A percentile compares a stretch with the other conserved stretches of the same genome.
Conservation (phyloP, 2,888 invertebrate species). For the Synergus itoensis region DNA sequence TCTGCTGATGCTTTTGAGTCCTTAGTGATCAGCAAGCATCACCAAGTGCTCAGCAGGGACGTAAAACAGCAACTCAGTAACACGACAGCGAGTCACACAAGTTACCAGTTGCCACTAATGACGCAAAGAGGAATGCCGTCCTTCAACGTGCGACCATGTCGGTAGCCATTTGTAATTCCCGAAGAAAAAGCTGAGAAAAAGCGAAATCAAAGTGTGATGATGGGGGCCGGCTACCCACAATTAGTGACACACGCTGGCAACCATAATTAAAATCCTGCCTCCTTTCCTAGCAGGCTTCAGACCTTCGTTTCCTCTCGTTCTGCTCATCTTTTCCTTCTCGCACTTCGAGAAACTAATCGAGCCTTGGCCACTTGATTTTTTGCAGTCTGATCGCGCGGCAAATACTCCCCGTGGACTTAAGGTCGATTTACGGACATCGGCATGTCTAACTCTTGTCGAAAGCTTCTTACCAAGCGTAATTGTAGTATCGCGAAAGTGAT, state of each 20-base stretch:
- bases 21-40: slow-evolving; percentile 18
- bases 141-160: slow-evolving; percentile 69
- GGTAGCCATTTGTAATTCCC: slow-evolving; percentile 75
- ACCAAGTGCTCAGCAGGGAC: slow-evolving; percentile 4
- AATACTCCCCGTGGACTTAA: slow-evolving; percentile 44
- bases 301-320: slow-evolving; percentile 38
- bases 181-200: slow-evolving; percentile 64
- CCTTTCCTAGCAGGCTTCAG: slow-evolving; percentile 51
- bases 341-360: slow-evolving; percentile 41
- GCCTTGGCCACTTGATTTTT: slow-evolving; percentile 43
- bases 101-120: slow-evolving; percentile 71
- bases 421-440: slow-evolving; percentile 46
- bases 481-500: slow-evolving; percentile 44
- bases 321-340: slow-evolving; percentile 45
- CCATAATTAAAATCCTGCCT: slow-evolving; percentile 70
- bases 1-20: slow-evolving; percentile 47
- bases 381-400: slow-evolving; percentile 37
- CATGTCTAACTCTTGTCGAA: slow-evolving; percentile 44
- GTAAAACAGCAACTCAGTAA: slow-evolving; percentile 40
- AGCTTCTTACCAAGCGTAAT: slow-evolving; percentile 44
- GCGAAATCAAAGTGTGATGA: slow-evolving; percentile 74
- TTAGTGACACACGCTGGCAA: slow-evolving; percentile 68
- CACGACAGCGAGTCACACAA: slow-evolving; percentile 66
- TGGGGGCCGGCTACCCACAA: slow-evolving; percentile 66
- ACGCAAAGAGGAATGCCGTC: slow-evolving; percentile 76